Base-by-base conservation (phyloP, 1,140 invertebrate genomes). In the Thaumatotibia leucotreta region DNA sequence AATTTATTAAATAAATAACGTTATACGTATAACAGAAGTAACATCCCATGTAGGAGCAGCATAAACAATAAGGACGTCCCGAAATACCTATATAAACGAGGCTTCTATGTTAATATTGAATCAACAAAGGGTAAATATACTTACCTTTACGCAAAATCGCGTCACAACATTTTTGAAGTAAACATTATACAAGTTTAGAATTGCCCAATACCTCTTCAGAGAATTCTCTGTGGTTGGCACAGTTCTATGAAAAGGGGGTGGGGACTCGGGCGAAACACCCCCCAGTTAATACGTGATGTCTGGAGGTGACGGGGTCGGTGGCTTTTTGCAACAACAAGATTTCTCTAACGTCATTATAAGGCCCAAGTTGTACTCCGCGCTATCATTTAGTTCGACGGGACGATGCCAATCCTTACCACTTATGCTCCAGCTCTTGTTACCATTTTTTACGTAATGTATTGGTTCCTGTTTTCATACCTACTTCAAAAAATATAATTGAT, bases 311-410 rank as follows among this genome's bases (percentile, higher is more conserved):
- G 74, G 79, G 75, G 62, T 68, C 66, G 54, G 4, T 68, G 70
- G 75, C 70, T 86, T 84, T 82, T 83, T 80, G 75, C 66, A 64
- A 68, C 65, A 62, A 68, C 73, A 71, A 76, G 75, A 80, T 78
- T 74, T 73, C 69, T 68, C 72, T 73, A 76, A 80, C 67, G 64
- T 70, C 66, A 66, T 74, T 74, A 72, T 62, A 65, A 61, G 23
- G 63, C 58, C 64, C 63, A 66, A 69, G 65, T 32, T 54, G 39
- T 35, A 27, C 24, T 58, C 24, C 20, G 24, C 20, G 23, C 23
- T 24, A 27, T 54, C 14, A 54, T 24, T 54, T 11, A n/a, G 23
- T 10, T 24, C 9, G 1, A 29, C 52, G 8, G 10, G n/a, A 58
- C 27, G 23, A 6, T 27, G 52, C 27, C 29, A 58, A 45, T 45